Evolutionary conservation across 37 sponge, comb jelly and placozoan genomes (phyloP), one percentile per base, ranked within the genome.

Genomic region (Hexactinellida sp.): DNA sequence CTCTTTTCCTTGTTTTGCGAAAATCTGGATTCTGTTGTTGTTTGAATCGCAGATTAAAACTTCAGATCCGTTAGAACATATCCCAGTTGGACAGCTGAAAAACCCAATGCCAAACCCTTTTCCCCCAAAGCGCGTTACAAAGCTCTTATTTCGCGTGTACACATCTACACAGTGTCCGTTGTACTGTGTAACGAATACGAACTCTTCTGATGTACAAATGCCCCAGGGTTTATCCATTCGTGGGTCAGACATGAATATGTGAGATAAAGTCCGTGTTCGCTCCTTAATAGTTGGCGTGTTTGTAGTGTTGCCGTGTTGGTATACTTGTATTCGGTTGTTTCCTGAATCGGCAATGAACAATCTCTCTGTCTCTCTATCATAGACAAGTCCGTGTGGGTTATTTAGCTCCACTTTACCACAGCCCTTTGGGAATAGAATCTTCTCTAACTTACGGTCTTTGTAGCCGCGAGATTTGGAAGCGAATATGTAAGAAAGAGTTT

Each of bases 121-220:
- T 63, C 19, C 3, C 21, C 76, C 76, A 23, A 63, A 63, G 1
- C 76, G 25, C 3, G 76, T 25, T 21, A 63, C 34, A n/a, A 63
- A 63, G 34, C 13, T 63, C 13, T n/a, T 63, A 23, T 63, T 23
- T 5, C 13, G 3, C 76, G 76, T 63, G 76, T 63, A 63, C 5
- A 63, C 76, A 63, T 63, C 76, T 3, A 63, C 76, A n/a, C 76
- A 63, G 13, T 63, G 76, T 63, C 28, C 76, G 76, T n/a, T 7
- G 34, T 63, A 63, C 34, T 63, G 76, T 32, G 76, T 63, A 28
- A 63, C 76, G 13, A 25, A 63, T n/a, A 63, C 5, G 76, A 21
- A 63, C 30, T n/a, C 76, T 10, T 63, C 13, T n/a, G 76, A 10
- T 25, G 34, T 23, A 63, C 76, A 63, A 7, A 63, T 63, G 25